A percentile compares a stretch with the other conserved stretches of the same genome.
Evolutionary conservation across 2,888 invertebrate species (phyloP).

Genomic region (Platycheirus rosarum): DNA sequence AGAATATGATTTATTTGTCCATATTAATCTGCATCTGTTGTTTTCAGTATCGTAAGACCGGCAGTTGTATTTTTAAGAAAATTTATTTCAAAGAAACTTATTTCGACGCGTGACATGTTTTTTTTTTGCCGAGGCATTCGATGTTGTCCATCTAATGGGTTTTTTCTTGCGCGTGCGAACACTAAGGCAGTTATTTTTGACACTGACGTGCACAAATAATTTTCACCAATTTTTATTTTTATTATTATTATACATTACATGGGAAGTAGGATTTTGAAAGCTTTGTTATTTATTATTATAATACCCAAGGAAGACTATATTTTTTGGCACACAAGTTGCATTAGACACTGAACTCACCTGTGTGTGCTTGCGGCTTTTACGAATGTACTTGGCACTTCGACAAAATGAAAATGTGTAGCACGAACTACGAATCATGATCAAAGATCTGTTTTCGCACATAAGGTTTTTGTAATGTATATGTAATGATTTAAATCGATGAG

Average conservation of each 20-base stretch:
- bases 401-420: too few species aligned
- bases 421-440: too few species aligned
- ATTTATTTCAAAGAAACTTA: slow-evolving; percentile 3
- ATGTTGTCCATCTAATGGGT: not conserved
- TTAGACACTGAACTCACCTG: too few species aligned
- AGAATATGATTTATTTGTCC: slow-evolving; percentile 18
- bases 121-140: not conserved
- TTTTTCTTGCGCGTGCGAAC: not conserved
- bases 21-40: slow-evolving; percentile 3
- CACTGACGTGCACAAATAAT: too few species aligned
- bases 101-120: slow-evolving; percentile 4
- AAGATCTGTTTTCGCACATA: not conserved
- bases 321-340: too few species aligned
- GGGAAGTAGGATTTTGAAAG: too few species aligned
- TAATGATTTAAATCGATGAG: not conserved
- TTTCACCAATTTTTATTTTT: too few species aligned
- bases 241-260: too few species aligned
- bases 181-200: not conserved
- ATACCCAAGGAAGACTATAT: too few species aligned
- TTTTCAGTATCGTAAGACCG: not conserved
- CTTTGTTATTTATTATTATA: too few species aligned
- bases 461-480: not conserved
- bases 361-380: too few species aligned
- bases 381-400: too few species aligned
- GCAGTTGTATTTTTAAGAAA: not conserved